Base-by-base conservation (phyloP, 2,113 vertebrate genomes). In the Rana temporaria region DNA sequence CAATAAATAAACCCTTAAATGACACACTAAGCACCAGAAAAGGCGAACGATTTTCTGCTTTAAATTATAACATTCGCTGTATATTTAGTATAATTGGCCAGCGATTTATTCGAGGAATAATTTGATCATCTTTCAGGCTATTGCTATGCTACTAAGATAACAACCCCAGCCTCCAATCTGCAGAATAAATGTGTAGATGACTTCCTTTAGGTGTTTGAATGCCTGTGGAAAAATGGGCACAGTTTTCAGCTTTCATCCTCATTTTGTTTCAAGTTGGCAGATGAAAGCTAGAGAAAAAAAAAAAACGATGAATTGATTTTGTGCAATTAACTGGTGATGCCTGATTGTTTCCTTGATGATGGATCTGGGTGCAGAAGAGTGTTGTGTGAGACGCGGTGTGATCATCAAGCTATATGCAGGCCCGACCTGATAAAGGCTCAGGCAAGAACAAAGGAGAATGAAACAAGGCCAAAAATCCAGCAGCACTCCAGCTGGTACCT, bases 241-340 rank as follows among this genome's bases (percentile, higher is more conserved):
- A 2, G 15, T 42, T 38, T 59, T 48, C 48, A 56, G 63, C 52
- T 79, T 56, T 79, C 15, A 69, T 80, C 78, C 70, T 80, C 8
- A 70, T 70, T 80, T 80, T 80, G 34, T 70, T 80, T 80, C 16
- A 62, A 62, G 30, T 71, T 80, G 65, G 65, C 66, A 70, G 64
- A 79, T 79, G 56, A 79, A 79, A 69, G 65, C 65, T 4, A 70
- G 0, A 38, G 52, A 79, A 26, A 56, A 53, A 80, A 26, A 55
- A 53, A 80, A 26, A 55, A 24, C 15, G 78, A 70, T 68, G 38
- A 80, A 60, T 62, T 62, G 22, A 80, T 70, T 62, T 55, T 19
- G 11, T 26, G 55, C 66, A 79, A 79, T 79, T 79, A 79, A 68
- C 32, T 68, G 65, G 34, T 69, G 55, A 60, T 60, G 65, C 4